Conservation (phyloP, 2,888 invertebrate genomes). For the Griposia aprilina region DNA sequence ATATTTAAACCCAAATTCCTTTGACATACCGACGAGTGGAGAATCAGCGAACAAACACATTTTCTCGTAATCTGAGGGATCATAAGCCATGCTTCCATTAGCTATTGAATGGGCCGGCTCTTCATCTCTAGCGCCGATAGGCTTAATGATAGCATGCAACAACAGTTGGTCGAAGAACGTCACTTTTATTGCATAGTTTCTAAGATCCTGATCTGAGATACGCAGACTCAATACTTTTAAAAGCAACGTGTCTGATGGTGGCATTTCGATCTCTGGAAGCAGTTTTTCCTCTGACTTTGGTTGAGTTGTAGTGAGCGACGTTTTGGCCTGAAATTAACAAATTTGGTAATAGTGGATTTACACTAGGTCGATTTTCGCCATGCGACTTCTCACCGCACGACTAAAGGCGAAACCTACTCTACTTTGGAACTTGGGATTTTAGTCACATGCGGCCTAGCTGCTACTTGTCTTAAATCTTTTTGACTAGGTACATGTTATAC, state of each 20-base stretch:
- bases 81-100: slow-evolving; percentile 78
- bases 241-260: slow-evolving; percentile 59
- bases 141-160: slow-evolving; percentile 72
- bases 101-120: slow-evolving; percentile 64
- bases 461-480: not conserved
- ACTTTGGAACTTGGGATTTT: too few species aligned
- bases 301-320: not conserved
- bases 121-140: slow-evolving; percentile 69
- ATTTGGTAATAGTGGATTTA: not conserved
- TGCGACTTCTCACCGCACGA: slow-evolving; percentile 53
- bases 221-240: slow-evolving; percentile 77
- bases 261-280: not conserved
- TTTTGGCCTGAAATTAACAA: slow-evolving; percentile 21
- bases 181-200: slow-evolving; percentile 74
- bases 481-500: not conserved
- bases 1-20: not conserved
- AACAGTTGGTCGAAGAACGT: slow-evolving; percentile 80
- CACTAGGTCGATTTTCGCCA: not conserved
- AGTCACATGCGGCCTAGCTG: too few species aligned
- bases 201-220: slow-evolving; percentile 72
- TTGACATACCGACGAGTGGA: slow-evolving; percentile 81
- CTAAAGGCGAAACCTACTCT: too few species aligned
- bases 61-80: slow-evolving; percentile 85
- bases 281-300: not conserved
- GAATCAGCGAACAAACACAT: slow-evolving; percentile 82